phyloP scores from a whole-genome alignment of 2,888 invertebrate genomes.

The Synanthedon vespiformis region DNA sequence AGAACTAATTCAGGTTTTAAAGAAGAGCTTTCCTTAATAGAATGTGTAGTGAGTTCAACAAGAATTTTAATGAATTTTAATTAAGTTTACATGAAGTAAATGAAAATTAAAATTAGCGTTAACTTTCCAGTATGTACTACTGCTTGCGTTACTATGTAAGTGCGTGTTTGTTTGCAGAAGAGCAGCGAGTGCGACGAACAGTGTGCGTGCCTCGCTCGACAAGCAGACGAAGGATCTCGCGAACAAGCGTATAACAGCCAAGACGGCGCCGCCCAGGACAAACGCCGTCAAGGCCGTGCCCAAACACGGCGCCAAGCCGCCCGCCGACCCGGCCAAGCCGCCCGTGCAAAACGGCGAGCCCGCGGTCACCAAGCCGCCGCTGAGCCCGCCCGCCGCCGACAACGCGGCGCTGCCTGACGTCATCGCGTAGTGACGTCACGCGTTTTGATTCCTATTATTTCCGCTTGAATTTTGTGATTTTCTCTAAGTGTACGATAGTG shows the following conservation, averaged over 20 bases:
- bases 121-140: neutral
- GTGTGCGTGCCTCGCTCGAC: conserved; percentile 32
- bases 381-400: conserved; percentile 57
- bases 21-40: no score
- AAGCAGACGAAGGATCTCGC: conserved; percentile 79
- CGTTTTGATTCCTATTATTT: conserved; percentile 29
- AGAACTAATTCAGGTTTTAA: no score
- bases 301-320: conserved; percentile 13
- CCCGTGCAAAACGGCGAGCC: conserved; percentile 14
- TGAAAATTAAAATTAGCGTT: no score
- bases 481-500: conserved; percentile 55
- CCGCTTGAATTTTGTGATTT: conserved; percentile 70
- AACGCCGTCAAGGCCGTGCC: conserved; percentile 32
- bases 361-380: conserved; percentile 52
- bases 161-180: conserved; percentile 13
- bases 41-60: no score
- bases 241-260: conserved; percentile 75
- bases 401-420: conserved; percentile 57
- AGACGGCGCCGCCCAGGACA: conserved; percentile 56
- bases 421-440: conserved; percentile 40
- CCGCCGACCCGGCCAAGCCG: neutral
- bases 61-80: no score
- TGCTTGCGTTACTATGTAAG: no score
- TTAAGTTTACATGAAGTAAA: no score
- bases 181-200: conserved; percentile 27